Evolutionary conservation across 2,888 invertebrate genomes (phyloP), one percentile per base, ranked within the genome.

Genomic region (Noctua janthe): DNA sequence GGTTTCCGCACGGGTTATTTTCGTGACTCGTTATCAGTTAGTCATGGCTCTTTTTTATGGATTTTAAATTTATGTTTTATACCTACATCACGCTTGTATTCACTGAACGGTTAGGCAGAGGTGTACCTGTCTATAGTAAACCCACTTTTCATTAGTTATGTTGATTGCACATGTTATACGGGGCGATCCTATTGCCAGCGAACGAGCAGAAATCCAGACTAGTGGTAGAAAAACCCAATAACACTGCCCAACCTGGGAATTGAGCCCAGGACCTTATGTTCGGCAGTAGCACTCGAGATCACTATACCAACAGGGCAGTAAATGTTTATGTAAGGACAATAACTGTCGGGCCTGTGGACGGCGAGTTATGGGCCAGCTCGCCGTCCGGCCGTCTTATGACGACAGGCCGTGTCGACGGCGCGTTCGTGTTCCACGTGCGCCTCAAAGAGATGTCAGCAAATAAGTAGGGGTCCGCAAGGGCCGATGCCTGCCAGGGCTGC

Each of bases 1-100:
- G 43, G 23, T 75, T 75, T 70, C 74, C 78, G 51, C 64, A 6
- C 20, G n/a, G 13, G 66, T 62, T n/a, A 23, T 29, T 51, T 35
- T 43, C 71, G 78, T 67, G 66, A 66, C 70, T 51, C 17, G 39
- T 66, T 74, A 62, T 83, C 20, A 56, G 23, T 71, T 62, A 67
- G 59, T 71, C 66, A 78, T 47, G 39, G 3, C 39, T 64, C 2
- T 74, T 77, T 73, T 82, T 78, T 8, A 51, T 35, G n/a, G 43
- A 69, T 70, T 35, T 15, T 5, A 49, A 74, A 62, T 70, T 39
- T 47, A 51, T 35, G 8, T 80, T 59, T 20, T 23, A 70, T 35
- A 54, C 17, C 13, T n/a, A 7, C 51, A 35, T n/a, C 2, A n/a
- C 13, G 20, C 2, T 2, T 56, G 29, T 29, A 13, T 23, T 51